A percentile compares a stretch with the other conserved stretches of the same genome.
Evolutionary conservation across 2,113 vertebrate genomes (phyloP).

Genomic region (Natator depressus): DNA sequence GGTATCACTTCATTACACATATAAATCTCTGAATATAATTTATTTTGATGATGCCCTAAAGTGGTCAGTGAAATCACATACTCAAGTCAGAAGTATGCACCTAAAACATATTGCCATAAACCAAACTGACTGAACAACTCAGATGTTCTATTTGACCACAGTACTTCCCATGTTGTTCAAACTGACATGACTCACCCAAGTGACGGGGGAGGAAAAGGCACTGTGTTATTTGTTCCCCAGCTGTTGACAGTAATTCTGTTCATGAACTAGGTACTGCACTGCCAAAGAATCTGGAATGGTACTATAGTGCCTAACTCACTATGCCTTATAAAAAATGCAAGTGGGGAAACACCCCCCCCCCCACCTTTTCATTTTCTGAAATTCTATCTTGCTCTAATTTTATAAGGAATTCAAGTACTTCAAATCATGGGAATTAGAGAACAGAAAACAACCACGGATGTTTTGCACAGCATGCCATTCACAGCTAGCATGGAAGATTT

Average conservation of each 20-base stretch:
- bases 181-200: background rate
- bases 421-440: constrained; percentile 66
- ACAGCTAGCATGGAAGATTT: constrained; percentile 89
- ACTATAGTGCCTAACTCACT: constrained; percentile 58
- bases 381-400: constrained; percentile 77
- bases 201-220: constrained; percentile 51
- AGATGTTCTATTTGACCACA: background rate
- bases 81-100: background rate
- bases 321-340: constrained; percentile 37
- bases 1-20: background rate
- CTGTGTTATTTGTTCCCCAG: constrained; percentile 55
- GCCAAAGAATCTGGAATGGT: constrained; percentile 67
- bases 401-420: constrained; percentile 77
- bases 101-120: constrained; percentile 34
- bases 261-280: constrained; percentile 59
- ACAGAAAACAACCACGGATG: constrained; percentile 70
- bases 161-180: constrained; percentile 23
- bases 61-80: background rate
- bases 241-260: constrained; percentile 60
- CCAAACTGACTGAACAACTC: background rate
- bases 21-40: background rate
- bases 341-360: constrained; percentile 43
- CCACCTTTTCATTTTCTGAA: constrained; percentile 43
- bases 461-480: constrained; percentile 85
- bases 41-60: constrained; percentile 27